Evolutionary conservation across 2,113 vertebrate genomes (phyloP), one percentile per base, ranked within the genome.

Genomic region (Leucoraja erinaceus): DNA sequence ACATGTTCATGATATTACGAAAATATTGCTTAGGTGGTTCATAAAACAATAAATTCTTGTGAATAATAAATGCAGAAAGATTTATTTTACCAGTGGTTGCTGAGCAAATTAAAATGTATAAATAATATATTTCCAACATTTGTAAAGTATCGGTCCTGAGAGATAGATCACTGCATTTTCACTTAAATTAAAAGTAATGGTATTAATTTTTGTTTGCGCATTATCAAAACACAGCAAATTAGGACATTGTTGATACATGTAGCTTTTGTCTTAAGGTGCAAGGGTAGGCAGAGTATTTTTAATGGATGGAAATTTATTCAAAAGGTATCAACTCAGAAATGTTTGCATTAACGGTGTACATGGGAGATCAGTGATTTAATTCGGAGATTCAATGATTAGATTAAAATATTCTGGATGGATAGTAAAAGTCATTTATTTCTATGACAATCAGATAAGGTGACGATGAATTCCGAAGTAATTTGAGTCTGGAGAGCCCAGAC

Each of bases 11-110:
- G 38, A 74, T 91, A 91, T 91, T 91, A 91, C 70, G 18, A 91
- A 91, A 91, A 74, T 91, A 72, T 91, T 91, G 90, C 90, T 91
- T 72, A 74, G 66, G 68, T 91, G 10, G 90, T 74, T 91, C 90
- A 54, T 91, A 91, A 91, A 91, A 72, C 90, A 91, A 91, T 72
- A 91, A 38, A 91, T 91, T 91, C 90, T 54, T 25, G 33, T 91
- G 90, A 91, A 91, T 91, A 91, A 91, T 91, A 91, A 91, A 91
- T 91, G 90, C 90, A 72, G 90, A 91, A 74, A 68, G 90, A 91
- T 74, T 72, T 72, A 91, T 91, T 91, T 91, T 72, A 91, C 90
- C 70, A 38, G 90, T 72, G 4, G 66, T 72, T 54, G 66, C 66
- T 72, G 33, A 25, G 90, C 90, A 54, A 91, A 91, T 91, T 68